Percentiles rank a stretch among this genome's conserved stretches.
Conservation (phyloP, 2,888 invertebrate genomes). For the Pilophorus perplexus region DNA sequence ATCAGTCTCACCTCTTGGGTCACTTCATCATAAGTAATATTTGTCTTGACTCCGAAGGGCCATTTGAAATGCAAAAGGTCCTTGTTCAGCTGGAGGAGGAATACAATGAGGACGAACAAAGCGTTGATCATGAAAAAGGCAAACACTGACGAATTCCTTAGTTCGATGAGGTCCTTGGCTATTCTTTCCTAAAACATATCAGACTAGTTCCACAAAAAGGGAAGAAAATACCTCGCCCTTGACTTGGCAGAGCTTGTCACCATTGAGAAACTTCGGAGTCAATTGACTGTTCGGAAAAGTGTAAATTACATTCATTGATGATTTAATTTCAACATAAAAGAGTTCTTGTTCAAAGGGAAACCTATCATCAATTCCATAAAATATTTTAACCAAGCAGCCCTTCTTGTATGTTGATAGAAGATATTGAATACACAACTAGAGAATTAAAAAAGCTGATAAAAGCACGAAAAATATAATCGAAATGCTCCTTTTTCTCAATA, state of each 20-base stretch:
- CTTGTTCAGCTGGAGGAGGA: slow-evolving; percentile 97
- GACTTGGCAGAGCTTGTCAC: too few relatives aligned
- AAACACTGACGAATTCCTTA: slow-evolving; percentile 92
- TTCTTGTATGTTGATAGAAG: too few relatives aligned
- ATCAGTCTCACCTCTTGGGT: slow-evolving; percentile 79
- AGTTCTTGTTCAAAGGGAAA: not conserved
- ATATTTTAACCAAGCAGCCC: too few relatives aligned
- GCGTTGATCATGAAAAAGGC: slow-evolving; percentile 99
- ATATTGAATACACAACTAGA: too few relatives aligned
- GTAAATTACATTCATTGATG: too few relatives aligned
- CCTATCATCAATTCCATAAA: not conserved
- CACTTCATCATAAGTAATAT: slow-evolving; percentile 85
- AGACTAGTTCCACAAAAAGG: slow-evolving; percentile 37
- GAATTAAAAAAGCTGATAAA: too few relatives aligned
- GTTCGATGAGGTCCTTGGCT: slow-evolving; percentile 85
- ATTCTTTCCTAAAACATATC: slow-evolving; percentile 78
- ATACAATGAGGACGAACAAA: slow-evolving; percentile 96
- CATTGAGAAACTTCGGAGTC: too few relatives aligned
- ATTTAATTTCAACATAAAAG: not conserved
- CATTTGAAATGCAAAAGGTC: slow-evolving; percentile 93
- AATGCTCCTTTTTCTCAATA: too few relatives aligned
- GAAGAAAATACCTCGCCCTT: not conserved
- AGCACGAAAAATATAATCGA: too few relatives aligned
- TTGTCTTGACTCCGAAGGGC: slow-evolving; percentile 92
- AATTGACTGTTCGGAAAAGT: too few relatives aligned